These are phyloP conservation scores for Xestia xanthographa DNA, from an alignment of 2,888 invertebrate species.

Conservation along the genomic window DNA sequence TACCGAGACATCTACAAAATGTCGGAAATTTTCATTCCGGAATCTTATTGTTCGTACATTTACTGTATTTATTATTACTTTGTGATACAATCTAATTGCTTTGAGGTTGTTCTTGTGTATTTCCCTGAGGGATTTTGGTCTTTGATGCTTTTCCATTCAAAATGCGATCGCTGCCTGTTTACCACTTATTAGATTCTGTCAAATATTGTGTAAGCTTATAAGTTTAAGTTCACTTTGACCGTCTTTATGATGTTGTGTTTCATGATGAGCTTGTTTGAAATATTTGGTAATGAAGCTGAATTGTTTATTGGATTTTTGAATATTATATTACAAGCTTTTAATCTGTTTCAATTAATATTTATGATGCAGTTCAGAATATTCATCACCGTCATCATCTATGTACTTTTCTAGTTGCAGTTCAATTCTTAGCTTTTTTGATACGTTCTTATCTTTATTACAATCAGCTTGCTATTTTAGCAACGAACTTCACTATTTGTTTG, in stretches of 20 bases:
- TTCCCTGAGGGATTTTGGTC: conserved; percentile 64
- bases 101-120: conserved; percentile 59
- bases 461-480: not conserved
- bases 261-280: not conserved
- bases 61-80: conserved; percentile 61
- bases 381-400: not conserved
- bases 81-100: conserved; percentile 65
- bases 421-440: not conserved
- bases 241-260: conserved; percentile 24
- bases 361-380: not conserved
- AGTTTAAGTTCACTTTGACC: conserved; percentile 40
- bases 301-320: not conserved
- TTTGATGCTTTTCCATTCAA: conserved; percentile 63
- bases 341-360: not conserved
- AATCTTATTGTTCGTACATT: conserved; percentile 53
- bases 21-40: conserved; percentile 46
- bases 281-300: not conserved
- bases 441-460: not conserved
- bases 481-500: not conserved
- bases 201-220: conserved; percentile 44
- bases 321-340: not conserved
- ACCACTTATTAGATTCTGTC: conserved; percentile 60
- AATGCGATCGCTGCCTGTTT: conserved; percentile 46
- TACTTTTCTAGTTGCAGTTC: not conserved
- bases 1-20: conserved; percentile 13